A percentile compares a stretch with the other conserved stretches of the same genome.
These are phyloP conservation scores for Exaiptasia diaphana DNA, from an alignment of 64 coral and sea anemone species.

Conservation along the genomic window DNA sequence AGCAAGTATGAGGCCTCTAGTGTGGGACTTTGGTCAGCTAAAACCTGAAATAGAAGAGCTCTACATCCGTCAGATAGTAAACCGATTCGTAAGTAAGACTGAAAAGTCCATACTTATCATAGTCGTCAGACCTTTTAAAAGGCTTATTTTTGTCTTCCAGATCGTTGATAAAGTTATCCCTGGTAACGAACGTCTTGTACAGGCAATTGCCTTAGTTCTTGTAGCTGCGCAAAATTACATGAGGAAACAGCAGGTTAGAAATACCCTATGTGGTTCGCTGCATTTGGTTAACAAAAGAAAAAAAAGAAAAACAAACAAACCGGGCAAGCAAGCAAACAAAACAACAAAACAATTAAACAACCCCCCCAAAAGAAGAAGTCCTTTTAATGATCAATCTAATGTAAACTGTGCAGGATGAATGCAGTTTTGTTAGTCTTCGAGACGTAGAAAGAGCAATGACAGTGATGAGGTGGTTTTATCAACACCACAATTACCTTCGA, in stretches of 20 bases:
- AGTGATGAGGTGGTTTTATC: conserved; percentile 70
- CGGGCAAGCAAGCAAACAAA: not conserved
- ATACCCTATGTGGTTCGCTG: not conserved
- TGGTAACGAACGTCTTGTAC: not conserved
- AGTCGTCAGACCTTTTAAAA: not conserved
- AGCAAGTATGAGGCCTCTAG: conserved; percentile 52
- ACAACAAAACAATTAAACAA: not conserved
- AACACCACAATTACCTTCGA: conserved; percentile 21
- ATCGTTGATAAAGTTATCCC: conserved; percentile 10
- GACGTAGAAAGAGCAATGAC: conserved; percentile 75
- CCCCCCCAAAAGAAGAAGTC: not conserved
- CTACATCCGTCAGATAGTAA: conserved; percentile 31
- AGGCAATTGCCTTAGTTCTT: conserved; percentile 26
- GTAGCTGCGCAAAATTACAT: conserved; percentile 33
- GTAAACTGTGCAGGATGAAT: conserved; percentile 33
- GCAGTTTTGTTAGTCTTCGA: conserved; percentile 75
- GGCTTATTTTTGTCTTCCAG: not conserved
- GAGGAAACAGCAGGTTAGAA: conserved; percentile 23
- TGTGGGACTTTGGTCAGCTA: conserved; percentile 53
- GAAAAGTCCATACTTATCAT: not conserved
- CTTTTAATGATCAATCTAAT: not conserved
- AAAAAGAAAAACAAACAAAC: not conserved
- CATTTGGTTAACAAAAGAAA: not conserved
- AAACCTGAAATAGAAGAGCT: conserved; percentile 24
- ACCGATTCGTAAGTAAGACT: conserved; percentile 30